phyloP scores from a whole-genome alignment of 2,797 vertebrate species.

The Ctenopoma kingsleyae region DNA sequence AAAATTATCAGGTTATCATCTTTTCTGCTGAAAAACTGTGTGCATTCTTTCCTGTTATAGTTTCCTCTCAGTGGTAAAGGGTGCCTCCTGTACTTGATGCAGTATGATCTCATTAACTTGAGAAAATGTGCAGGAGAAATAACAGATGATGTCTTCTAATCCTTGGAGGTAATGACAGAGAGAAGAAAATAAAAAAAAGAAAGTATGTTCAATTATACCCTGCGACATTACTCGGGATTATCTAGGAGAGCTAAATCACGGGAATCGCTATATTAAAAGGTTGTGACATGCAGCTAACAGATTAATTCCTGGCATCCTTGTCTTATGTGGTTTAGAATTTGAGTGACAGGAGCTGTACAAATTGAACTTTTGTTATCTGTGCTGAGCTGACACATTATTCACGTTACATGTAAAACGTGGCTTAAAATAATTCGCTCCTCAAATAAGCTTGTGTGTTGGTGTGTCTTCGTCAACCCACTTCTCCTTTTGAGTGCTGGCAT shows the following conservation, averaged over 20 bases:
- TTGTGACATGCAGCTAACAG: constrained; percentile 69
- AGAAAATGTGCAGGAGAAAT: constrained; percentile 44
- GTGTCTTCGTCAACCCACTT: constrained; percentile 59
- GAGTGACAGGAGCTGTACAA: constrained; percentile 62
- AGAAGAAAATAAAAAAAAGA: constrained; percentile 38
- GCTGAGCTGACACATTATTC: constrained; percentile 67
- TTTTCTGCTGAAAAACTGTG: constrained; percentile 85
- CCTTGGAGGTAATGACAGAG: constrained; percentile 43
- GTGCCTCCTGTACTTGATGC: constrained; percentile 65
- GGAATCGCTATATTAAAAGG: constrained; percentile 70
- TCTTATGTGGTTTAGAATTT: constrained; percentile 59
- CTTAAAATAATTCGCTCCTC: constrained; percentile 65
- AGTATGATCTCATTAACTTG: constrained; percentile 72
- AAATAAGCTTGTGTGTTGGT: constrained; percentile 61
- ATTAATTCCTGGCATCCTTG: constrained; percentile 70
- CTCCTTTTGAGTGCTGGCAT: constrained; percentile 54
- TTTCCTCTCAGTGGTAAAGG: constrained; percentile 73
- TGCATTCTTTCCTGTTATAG: constrained; percentile 62
- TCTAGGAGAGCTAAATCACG: constrained; percentile 53
- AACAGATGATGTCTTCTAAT: constrained; percentile 58
- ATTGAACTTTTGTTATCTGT: constrained; percentile 68
- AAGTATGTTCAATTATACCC: constrained; percentile 61
- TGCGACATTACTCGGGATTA: constrained; percentile 68
- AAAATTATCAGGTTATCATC: constrained; percentile 85
- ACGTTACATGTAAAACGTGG: constrained; percentile 67